Evolutionary conservation across 2,797 vertebrate species (phyloP).

Genomic region (Hipposideros larvatus): DNA sequence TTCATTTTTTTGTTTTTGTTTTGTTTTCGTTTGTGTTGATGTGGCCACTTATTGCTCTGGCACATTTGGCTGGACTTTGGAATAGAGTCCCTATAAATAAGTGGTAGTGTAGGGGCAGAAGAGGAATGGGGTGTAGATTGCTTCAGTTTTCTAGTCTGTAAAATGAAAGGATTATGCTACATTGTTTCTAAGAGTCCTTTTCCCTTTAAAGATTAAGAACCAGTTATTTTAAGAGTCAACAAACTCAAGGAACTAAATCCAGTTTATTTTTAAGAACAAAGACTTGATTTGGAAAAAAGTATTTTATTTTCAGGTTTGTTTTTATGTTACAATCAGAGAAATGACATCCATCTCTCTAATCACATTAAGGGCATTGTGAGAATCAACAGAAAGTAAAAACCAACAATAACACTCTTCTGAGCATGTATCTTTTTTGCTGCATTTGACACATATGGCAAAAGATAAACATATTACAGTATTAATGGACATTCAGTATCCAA

Average conservation of each 20-base stretch:
- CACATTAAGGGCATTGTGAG: not conserved
- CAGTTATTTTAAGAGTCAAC: not conserved
- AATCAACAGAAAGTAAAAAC: not conserved
- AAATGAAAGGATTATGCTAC: not conserved
- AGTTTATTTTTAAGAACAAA: conserved; percentile 47
- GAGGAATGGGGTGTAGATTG: not conserved
- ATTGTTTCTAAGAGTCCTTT: conserved; percentile 28
- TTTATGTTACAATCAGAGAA: conserved; percentile 50
- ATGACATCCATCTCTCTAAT: not conserved
- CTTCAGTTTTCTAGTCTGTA: not conserved
- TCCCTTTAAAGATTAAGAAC: conserved; percentile 28
- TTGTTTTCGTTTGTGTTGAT: not conserved
- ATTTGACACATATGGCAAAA: not conserved
- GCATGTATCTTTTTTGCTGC: not conserved
- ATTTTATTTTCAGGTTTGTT: conserved; percentile 44
- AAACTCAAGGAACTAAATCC: conserved; percentile 25
- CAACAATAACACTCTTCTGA: not conserved
- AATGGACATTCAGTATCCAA: not conserved
- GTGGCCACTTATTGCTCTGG: not conserved
- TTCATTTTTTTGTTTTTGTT: not conserved
- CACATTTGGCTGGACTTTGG: not conserved
- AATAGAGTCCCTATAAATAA: not conserved
- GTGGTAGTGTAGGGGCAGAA: not conserved
- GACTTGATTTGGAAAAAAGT: conserved; percentile 15
- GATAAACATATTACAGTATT: not conserved